Conservation (phyloP, 2,888 invertebrate genomes). For the Platycheirus albimanus region DNA sequence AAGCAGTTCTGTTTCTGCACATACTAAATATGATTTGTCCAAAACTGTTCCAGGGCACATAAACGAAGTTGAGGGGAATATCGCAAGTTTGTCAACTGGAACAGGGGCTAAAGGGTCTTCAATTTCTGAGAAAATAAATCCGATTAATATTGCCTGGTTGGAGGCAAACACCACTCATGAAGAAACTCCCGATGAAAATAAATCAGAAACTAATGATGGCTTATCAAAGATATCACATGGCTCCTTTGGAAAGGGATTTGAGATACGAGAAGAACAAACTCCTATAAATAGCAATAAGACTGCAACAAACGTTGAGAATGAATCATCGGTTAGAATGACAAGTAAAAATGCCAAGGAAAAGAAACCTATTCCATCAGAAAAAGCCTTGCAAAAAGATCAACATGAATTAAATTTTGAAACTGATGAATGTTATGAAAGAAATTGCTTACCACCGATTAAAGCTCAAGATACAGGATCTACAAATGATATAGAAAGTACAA, state of each 20-base stretch:
- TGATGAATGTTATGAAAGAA: not conserved
- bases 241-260: not conserved
- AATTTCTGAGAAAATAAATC: too few species aligned
- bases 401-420: not conserved
- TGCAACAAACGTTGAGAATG: not conserved
- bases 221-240: not conserved
- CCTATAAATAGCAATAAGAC: not conserved
- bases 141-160: too few species aligned
- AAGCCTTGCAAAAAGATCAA: not conserved
- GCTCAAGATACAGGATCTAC: not conserved
- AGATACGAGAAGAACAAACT: not conserved
- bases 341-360: not conserved
- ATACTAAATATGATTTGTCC: not conserved
- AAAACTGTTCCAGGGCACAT: not conserved
- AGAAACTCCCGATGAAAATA: not conserved
- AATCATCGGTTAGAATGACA: too few species aligned
- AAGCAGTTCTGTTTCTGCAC: not conserved
- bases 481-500: not conserved
- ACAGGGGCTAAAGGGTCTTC: too few species aligned
- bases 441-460: not conserved
- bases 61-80: not conserved
- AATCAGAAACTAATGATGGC: not conserved
- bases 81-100: too few species aligned
- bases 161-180: not conserved
- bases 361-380: not conserved